Base-by-base conservation (phyloP, 2,797 vertebrate species). In the Nannoperca australis region DNA sequence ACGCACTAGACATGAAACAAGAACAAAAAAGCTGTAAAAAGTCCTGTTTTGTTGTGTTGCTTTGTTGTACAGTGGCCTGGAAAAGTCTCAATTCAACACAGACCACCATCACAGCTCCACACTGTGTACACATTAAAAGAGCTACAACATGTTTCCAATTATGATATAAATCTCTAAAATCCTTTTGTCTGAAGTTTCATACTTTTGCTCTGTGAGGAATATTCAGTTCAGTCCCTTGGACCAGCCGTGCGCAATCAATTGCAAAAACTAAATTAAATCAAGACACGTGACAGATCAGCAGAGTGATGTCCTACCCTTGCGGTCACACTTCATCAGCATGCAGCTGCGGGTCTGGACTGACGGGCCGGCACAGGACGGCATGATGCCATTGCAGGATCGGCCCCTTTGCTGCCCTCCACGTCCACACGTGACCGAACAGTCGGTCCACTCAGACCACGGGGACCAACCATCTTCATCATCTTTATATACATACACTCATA, bases 401-500 rank as follows among this genome's bases (percentile, higher is more conserved):
- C 98, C 98, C 65, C 98, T 94, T 90, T 98, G 98, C 82, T 99
- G 97, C 1, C 97, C 97, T 55, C 98, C 98, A 0, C 96, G 94
- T 63, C 98, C 98, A 78, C 98, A 99, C 0, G 96, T 96, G 75
- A 94, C 95, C 0, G 98, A 98, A 73, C 98, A 99, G 70, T 97
- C 92, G 0, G 98, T 99, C 98, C 98, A 99, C 79, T 99, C 98
- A 0, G 98, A 97, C 98, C 98, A 99, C 0, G 97, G 97, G 30
- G 98, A 99, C 98, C 98, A 99, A 77, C 96, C 97, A 0, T 97
- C 96, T 60, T 96, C 95, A 1, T 94, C 84, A 53, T 96, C 97
- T 78, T 78, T 18, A 53, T 0, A 77, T 17, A 82, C 47, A 83
- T 18, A 53, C 0, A 77, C 20, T 80, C 47, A 83, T 3, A 24